Evolutionary conservation across 2,113 vertebrate species (phyloP).

Genomic region (Oreochromis spilurus): DNA sequence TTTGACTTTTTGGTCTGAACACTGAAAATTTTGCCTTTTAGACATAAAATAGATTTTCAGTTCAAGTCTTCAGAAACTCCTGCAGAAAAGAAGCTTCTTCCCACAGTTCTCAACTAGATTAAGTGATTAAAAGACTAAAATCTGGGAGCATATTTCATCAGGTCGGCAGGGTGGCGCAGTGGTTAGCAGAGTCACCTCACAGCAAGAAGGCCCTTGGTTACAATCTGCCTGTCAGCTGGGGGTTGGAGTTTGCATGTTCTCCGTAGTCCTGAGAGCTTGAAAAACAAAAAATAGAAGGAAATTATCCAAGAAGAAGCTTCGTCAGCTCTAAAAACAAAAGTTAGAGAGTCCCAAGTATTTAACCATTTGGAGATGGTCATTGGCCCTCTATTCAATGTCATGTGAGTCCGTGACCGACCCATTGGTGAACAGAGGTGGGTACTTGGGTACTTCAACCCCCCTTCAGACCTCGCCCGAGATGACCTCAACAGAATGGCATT

Average conservation of each 20-base stretch:
- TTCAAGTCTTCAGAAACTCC: not conserved
- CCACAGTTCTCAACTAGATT: not conserved
- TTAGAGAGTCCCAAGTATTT: not conserved
- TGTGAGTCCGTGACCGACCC: not conserved
- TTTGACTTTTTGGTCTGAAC: not conserved
- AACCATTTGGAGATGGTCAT: not conserved
- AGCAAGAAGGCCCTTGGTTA: not conserved
- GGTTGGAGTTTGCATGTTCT: rapidly evolving
- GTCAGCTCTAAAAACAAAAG: not conserved
- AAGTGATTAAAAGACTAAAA: not conserved
- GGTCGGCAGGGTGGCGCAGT: rapidly evolving
- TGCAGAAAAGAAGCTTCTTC: not conserved
- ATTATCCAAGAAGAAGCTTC: not conserved
- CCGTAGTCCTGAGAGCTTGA: not conserved
- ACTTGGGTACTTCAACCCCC: not conserved
- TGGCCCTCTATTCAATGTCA: not conserved
- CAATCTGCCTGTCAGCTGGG: not conserved
- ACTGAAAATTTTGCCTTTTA: not conserved
- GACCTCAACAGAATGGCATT: rapidly evolving
- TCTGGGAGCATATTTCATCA: not conserved
- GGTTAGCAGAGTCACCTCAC: not conserved
- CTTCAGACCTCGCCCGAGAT: rapidly evolving
- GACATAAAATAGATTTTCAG: rapidly evolving
- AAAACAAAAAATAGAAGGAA: not conserved
- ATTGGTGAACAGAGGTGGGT: not conserved